Conservation (phyloP, 1,140 invertebrate species). For the Drosophila asahinai region DNA sequence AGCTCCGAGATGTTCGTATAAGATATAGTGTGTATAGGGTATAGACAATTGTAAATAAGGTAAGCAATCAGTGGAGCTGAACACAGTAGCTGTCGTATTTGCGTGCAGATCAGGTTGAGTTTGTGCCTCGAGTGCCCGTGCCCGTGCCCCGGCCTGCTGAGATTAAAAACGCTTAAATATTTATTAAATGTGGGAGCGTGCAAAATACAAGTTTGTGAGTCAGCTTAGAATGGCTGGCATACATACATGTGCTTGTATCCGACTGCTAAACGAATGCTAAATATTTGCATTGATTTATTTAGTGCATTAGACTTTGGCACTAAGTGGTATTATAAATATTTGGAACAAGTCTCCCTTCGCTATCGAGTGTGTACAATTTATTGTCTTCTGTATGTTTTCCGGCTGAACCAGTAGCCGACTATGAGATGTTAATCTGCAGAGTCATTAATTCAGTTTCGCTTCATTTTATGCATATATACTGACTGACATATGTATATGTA, state of each 20-base stretch:
- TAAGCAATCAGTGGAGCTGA: slow-evolving; percentile 56
- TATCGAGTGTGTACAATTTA: slow-evolving; percentile 39
- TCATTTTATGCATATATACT: slow-evolving; percentile 7
- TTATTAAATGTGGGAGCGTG: slow-evolving; percentile 82
- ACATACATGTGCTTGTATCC: not conserved
- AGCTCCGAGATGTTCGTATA: slow-evolving; percentile 24
- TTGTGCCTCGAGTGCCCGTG: slow-evolving; percentile 28
- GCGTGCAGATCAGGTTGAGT: slow-evolving; percentile 35
- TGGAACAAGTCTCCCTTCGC: slow-evolving; percentile 38
- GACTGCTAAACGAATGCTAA: slow-evolving; percentile 78
- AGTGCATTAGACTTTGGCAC: slow-evolving; percentile 68
- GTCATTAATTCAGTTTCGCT: slow-evolving; percentile 53
- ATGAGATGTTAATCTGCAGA: slow-evolving; percentile 52
- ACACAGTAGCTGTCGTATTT: slow-evolving; percentile 66
- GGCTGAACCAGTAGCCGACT: slow-evolving; percentile 49
- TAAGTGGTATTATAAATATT: slow-evolving; percentile 78
- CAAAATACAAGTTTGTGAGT: slow-evolving; percentile 78
- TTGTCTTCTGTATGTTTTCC: slow-evolving; percentile 38
- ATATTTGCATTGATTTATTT: slow-evolving; percentile 81
- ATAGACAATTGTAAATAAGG: slow-evolving; percentile 57
- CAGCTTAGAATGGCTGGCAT: slow-evolving; percentile 52
- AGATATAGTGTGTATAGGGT: slow-evolving; percentile 48
- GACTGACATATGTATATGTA: not conserved
- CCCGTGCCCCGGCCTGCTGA: slow-evolving; percentile 25
- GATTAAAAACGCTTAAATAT: slow-evolving; percentile 81